These are phyloP conservation scores for Bombyx mandarina DNA, from an alignment of 1,140 invertebrate genomes.

Conservation along the genomic window DNA sequence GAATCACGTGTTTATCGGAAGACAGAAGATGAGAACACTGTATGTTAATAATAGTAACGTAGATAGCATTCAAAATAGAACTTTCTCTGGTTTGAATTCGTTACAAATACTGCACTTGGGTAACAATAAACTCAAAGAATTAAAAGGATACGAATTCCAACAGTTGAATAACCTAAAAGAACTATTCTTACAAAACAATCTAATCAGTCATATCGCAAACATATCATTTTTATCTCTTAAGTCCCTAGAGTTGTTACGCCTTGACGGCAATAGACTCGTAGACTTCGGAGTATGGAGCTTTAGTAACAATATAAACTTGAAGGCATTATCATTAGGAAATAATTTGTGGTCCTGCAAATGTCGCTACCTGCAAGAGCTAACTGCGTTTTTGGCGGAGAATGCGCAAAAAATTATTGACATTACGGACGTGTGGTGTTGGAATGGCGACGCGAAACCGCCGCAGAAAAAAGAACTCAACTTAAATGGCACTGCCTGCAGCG, in stretches of 20 bases:
- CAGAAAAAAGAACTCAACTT: constrained; percentile 83
- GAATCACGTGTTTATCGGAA: constrained; percentile 91
- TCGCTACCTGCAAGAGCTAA: constrained; percentile 88
- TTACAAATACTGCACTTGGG: constrained; percentile 88
- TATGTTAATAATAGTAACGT: constrained; percentile 90
- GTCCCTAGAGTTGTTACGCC: constrained; percentile 83
- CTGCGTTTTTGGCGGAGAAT: constrained; percentile 87
- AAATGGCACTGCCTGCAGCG: constrained; percentile 86
- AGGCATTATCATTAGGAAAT: constrained; percentile 80
- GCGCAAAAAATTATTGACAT: constrained; percentile 84
- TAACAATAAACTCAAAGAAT: constrained; percentile 83
- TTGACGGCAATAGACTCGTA: constrained; percentile 88
- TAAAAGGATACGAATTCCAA: constrained; percentile 93
- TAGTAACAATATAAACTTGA: constrained; percentile 77
- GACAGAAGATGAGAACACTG: constrained; percentile 89
- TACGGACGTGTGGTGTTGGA: constrained; percentile 84
- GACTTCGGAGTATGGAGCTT: constrained; percentile 89
- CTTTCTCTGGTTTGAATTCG: constrained; percentile 89
- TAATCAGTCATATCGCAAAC: constrained; percentile 84
- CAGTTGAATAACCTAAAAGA: constrained; percentile 84
- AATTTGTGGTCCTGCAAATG: constrained; percentile 94
- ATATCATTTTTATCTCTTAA: constrained; percentile 83
- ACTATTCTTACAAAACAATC: constrained; percentile 90
- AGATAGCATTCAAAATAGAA: constrained; percentile 90
- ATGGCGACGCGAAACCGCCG: constrained; percentile 79